These are phyloP conservation scores for Euphonia xanthogaster DNA, from an alignment of 2,797 vertebrate species.

Conservation along the genomic window DNA sequence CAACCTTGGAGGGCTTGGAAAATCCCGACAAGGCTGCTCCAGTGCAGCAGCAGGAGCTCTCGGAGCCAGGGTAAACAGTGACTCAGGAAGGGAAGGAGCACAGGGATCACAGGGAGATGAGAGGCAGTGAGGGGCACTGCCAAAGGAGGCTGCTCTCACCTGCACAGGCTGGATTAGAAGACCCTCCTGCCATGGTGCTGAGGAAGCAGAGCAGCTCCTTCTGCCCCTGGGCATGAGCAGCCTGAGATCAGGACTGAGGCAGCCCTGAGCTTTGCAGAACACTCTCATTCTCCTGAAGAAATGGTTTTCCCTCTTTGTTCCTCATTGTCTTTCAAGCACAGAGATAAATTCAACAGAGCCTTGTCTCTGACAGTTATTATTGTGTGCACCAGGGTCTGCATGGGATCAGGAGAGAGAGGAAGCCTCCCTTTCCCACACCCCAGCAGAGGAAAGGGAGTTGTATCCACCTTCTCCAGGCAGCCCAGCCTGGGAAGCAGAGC, in stretches of 20 bases:
- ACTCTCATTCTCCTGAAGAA: background rate
- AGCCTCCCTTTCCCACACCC: background rate
- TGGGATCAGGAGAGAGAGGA: background rate
- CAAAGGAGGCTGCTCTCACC: background rate
- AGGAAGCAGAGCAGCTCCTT: background rate
- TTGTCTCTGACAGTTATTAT: background rate
- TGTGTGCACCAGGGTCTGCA: background rate
- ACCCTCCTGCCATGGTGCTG: background rate
- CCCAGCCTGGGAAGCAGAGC: accelerated
- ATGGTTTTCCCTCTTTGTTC: background rate
- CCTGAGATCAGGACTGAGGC: accelerated
- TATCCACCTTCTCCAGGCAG: background rate
- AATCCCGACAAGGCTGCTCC: background rate
- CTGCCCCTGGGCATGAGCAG: background rate
- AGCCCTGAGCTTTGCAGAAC: background rate
- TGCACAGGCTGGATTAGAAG: background rate
- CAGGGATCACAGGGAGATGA: background rate
- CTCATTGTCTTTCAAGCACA: background rate
- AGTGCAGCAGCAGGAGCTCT: background rate
- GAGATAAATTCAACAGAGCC: background rate
- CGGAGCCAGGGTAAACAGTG: background rate
- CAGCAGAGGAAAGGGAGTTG: background rate
- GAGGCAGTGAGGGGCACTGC: background rate
- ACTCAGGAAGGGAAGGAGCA: background rate
- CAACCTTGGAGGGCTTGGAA: background rate